These are phyloP conservation scores for Xiphophorus hellerii DNA, from an alignment of 2,113 vertebrate species.

Conservation along the genomic window DNA sequence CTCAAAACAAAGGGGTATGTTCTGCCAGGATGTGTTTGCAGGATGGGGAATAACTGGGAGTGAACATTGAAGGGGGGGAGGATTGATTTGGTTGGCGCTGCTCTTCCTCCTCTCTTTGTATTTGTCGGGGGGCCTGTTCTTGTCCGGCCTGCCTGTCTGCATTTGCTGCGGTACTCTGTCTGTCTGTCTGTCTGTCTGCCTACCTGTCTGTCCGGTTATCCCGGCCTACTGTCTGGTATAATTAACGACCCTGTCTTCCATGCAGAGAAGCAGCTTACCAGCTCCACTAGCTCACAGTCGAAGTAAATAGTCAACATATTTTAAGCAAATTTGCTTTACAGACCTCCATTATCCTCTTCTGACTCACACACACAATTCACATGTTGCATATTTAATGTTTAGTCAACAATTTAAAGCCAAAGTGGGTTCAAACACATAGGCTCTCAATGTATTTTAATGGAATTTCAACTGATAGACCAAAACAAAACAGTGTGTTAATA, in stretches of 20 bases:
- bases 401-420: background rate
- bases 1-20: conserved; percentile 56
- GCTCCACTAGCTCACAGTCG: conserved; percentile 29
- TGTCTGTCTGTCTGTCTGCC: conserved; percentile 17
- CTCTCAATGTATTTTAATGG: background rate
- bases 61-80: conserved; percentile 29
- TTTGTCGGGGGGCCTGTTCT: conserved; percentile 66
- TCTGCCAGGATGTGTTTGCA: conserved; percentile 55
- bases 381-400: background rate
- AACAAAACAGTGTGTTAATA: too few relatives aligned
- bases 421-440: background rate
- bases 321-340: background rate
- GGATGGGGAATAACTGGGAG: conserved; percentile 36
- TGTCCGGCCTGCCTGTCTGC: conserved; percentile 71
- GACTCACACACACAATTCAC: background rate
- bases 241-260: conserved; percentile 67
- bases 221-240: conserved; percentile 62
- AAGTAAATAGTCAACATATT: background rate
- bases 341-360: background rate
- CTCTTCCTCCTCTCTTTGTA: conserved; percentile 75
- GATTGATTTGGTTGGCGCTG: conserved; percentile 52
- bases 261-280: background rate
- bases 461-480: background rate
- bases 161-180: conserved; percentile 67
- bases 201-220: conserved; percentile 57